Evolutionary conservation across 2,113 vertebrate species (phyloP).

Genomic region (Galeopterus variegatus): DNA sequence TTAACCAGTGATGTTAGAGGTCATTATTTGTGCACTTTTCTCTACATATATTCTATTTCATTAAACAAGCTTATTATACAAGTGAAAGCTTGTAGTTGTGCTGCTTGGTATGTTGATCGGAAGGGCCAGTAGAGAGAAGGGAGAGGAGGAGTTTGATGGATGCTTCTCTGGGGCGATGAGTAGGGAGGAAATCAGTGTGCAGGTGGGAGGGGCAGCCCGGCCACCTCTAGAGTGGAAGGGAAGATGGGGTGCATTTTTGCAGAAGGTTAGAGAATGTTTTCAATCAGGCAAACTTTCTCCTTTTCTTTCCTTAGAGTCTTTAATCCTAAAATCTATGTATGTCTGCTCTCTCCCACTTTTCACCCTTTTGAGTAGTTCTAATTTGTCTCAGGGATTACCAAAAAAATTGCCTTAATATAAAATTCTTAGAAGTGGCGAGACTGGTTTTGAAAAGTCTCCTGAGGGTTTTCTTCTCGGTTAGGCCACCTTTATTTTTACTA

Average conservation of each 20-base stretch:
- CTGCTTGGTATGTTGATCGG: not conserved
- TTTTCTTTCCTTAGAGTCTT: constrained; percentile 18
- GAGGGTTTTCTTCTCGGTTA: not conserved
- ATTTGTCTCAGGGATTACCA: constrained; percentile 3
- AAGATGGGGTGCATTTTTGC: not conserved
- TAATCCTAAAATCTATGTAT: not conserved
- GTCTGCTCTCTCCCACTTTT: not conserved
- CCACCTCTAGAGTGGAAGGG: too few species aligned
- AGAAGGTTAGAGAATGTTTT: not conserved
- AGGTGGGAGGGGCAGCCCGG: not conserved
- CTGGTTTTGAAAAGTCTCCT: not conserved
- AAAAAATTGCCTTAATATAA: constrained; percentile 36
- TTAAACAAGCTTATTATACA: not conserved
- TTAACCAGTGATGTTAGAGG: not conserved
- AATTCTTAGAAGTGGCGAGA: not conserved
- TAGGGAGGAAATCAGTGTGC: not conserved
- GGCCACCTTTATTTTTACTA: not conserved
- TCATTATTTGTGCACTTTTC: not conserved
- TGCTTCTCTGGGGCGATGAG: not conserved
- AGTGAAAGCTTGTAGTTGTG: not conserved
- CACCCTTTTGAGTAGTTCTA: not conserved
- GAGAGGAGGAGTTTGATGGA: not conserved
- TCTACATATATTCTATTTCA: not conserved
- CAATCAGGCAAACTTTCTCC: not conserved
- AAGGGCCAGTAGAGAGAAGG: not conserved